Evolutionary conservation across 2,888 invertebrate genomes (phyloP).

Genomic region (Athripsodes cinereus): DNA sequence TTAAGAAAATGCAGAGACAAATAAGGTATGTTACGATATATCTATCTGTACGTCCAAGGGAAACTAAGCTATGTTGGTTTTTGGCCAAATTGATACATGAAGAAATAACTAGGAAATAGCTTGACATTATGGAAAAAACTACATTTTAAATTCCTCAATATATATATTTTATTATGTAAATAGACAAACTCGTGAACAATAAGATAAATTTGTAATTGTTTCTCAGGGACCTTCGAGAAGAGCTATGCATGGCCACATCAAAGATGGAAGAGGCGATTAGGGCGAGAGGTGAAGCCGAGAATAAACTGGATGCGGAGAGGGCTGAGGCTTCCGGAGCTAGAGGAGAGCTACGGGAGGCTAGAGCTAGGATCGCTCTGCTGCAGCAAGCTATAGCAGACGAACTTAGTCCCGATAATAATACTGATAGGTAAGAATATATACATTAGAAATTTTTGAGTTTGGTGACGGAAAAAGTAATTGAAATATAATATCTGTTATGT

Average conservation of each 20-base stretch:
- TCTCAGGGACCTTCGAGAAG: slow-evolving; percentile 69
- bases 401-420: slow-evolving; percentile 62
- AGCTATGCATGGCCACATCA: slow-evolving; percentile 61
- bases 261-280: slow-evolving; percentile 71
- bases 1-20: slow-evolving; percentile 67
- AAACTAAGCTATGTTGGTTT: no score
- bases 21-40: no score
- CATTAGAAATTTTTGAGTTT: no score
- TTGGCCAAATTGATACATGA: no score
- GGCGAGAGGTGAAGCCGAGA: slow-evolving; percentile 70
- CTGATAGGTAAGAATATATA: slow-evolving; percentile 50
- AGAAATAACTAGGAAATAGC: no score
- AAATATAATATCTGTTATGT: no score
- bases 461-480: not conserved
- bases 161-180: no score
- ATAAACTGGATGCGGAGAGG: slow-evolving; percentile 63
- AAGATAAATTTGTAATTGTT: no score
- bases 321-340: slow-evolving; percentile 65
- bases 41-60: no score
- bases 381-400: slow-evolving; percentile 91
- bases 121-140: no score
- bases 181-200: no score
- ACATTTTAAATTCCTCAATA: no score
- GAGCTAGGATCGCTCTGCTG: slow-evolving; percentile 84
- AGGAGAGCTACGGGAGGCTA: slow-evolving; percentile 80